These are phyloP conservation scores for Budorcas taxicolor DNA, from an alignment of 2,113 vertebrate species.

Conservation along the genomic window DNA sequence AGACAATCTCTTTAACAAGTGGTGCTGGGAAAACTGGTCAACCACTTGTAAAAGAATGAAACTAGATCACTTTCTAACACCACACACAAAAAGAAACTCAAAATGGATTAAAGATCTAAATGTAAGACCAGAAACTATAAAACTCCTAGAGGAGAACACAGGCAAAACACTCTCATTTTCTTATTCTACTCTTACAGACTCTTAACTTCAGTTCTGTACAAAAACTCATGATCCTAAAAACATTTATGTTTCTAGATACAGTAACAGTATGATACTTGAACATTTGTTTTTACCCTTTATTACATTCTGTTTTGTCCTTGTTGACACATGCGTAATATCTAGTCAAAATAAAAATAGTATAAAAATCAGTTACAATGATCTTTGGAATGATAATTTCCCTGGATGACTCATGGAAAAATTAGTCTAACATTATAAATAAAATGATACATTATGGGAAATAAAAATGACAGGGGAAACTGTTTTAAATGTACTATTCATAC, in stretches of 20 bases:
- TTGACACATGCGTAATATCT: background rate
- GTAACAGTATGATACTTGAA: background rate
- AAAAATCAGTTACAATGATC: background rate
- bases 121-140: no score
- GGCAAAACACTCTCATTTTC: background rate
- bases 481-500: background rate
- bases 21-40: no score
- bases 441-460: slow-evolving; percentile 3
- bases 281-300: background rate
- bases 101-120: no score
- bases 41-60: no score
- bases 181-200: background rate
- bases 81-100: no score
- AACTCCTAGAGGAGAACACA: no score
- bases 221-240: background rate
- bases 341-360: background rate
- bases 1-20: no score
- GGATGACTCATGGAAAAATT: background rate
- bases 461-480: background rate
- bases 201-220: background rate
- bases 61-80: no score
- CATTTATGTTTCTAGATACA: background rate
- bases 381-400: background rate
- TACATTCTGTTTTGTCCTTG: background rate
- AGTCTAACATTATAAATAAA: background rate